Percentiles rank a stretch among this genome's conserved stretches.
These are phyloP conservation scores for Tricholauxania praeusta DNA, from an alignment of 2,888 invertebrate genomes.

Conservation along the genomic window DNA sequence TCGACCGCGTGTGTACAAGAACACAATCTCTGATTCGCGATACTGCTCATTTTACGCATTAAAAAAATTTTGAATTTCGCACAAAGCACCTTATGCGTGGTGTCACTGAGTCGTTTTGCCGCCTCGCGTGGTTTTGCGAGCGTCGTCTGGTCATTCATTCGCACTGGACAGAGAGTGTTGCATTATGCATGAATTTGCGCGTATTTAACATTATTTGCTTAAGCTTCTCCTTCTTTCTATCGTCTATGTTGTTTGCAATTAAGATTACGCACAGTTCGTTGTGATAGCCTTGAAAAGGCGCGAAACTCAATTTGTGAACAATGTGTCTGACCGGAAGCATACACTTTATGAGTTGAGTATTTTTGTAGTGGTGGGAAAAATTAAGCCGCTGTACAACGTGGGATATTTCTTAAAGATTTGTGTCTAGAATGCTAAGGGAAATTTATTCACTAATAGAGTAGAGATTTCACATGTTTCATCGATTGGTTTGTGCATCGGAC, in stretches of 20 bases:
- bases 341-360: too few species aligned
- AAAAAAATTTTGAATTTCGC: too few species aligned
- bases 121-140: neutral
- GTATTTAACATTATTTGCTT: conserved; percentile 28
- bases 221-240: too few species aligned
- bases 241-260: too few species aligned
- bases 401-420: neutral
- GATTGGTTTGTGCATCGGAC: too few species aligned
- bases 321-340: conserved; percentile 7
- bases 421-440: neutral
- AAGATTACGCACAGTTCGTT: conserved; percentile 9
- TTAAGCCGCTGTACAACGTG: neutral
- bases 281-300: conserved; percentile 33
- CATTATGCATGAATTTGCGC: conserved; percentile 31
- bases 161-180: neutral
- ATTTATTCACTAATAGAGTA: too few species aligned
- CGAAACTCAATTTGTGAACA: conserved; percentile 1
- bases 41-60: neutral
- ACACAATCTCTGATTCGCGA: neutral
- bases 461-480: too few species aligned
- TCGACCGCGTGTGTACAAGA: too few species aligned
- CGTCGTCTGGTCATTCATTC: neutral
- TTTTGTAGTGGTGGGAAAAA: too few species aligned
- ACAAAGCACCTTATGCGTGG: too few species aligned
- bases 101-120: too few species aligned